These are phyloP conservation scores for Calidris pugnax DNA, from an alignment of 2,113 vertebrate species.

Conservation along the genomic window DNA sequence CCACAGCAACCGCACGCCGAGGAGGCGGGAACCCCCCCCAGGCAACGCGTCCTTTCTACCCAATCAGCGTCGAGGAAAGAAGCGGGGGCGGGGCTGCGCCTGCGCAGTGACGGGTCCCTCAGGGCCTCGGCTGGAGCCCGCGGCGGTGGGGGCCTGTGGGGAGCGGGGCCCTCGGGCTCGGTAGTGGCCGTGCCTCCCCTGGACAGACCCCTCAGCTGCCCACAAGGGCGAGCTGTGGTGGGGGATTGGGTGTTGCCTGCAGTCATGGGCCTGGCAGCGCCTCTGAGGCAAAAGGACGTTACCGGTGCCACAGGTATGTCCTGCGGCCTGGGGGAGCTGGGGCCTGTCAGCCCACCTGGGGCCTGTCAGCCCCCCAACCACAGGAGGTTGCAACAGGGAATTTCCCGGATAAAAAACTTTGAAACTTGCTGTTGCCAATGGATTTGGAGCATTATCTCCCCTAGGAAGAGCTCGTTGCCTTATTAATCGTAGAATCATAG, in stretches of 20 bases:
- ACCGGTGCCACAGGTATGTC: background rate
- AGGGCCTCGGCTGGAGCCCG: too few species aligned
- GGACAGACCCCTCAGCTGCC: accelerated
- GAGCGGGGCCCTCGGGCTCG: accelerated
- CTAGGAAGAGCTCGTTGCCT: background rate
- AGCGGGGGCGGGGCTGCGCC: too few species aligned
- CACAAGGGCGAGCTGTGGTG: accelerated
- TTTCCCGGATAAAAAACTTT: background rate
- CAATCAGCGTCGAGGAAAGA: background rate
- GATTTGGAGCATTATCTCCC: background rate
- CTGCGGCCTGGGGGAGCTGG: accelerated
- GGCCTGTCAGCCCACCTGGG: background rate
- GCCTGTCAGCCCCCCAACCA: background rate
- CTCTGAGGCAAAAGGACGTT: background rate
- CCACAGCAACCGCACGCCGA: background rate
- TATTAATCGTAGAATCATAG: too few species aligned
- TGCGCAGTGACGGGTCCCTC: accelerated
- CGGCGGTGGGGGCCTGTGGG: accelerated
- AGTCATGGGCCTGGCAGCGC: accelerated
- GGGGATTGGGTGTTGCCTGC: background rate
- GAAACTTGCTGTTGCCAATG: background rate
- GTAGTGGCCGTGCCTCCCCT: accelerated
- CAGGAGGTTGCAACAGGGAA: too few species aligned
- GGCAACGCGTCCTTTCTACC: background rate
- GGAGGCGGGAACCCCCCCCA: background rate